phyloP scores from a whole-genome alignment of 2,797 vertebrate genomes.

The Esox masquinongy region DNA sequence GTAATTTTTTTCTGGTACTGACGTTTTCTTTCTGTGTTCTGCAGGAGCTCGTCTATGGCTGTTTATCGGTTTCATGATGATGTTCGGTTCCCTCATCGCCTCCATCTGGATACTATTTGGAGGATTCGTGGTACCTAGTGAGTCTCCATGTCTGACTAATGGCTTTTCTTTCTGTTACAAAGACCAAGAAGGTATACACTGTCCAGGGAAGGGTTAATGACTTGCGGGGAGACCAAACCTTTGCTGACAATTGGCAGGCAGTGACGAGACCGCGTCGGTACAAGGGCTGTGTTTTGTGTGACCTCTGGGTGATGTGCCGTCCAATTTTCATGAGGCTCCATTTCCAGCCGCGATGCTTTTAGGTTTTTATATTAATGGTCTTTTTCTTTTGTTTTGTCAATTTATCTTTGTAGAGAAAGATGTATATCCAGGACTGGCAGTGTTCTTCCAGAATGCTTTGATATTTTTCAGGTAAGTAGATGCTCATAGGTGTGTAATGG shows the following conservation, averaged over 20 bases:
- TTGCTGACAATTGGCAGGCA: not conserved
- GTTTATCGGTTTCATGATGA: constrained; percentile 90
- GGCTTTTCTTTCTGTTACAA: not conserved
- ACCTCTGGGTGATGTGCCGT: not conserved
- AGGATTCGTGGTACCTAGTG: constrained; percentile 86
- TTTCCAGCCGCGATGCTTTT: not conserved
- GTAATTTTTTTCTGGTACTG: not conserved
- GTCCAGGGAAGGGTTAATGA: not conserved
- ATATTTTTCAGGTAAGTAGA: constrained; percentile 88
- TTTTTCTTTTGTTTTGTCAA: not conserved
- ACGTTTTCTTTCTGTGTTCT: not conserved
- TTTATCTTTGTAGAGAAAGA: constrained; percentile 71
- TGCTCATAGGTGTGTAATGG: not conserved
- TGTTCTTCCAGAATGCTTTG: constrained; percentile 92
- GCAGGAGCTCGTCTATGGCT: constrained; percentile 90
- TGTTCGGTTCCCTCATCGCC: constrained; percentile 90
- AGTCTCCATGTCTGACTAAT: constrained; percentile 54
- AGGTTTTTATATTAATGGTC: not conserved
- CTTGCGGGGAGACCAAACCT: not conserved
- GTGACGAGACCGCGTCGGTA: not conserved
- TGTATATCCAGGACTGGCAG: constrained; percentile 87
- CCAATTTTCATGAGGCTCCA: not conserved
- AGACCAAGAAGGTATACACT: not conserved
- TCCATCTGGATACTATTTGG: constrained; percentile 92
- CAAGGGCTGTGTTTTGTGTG: no score